Percentiles rank a stretch among this genome's conserved stretches.
Conservation (phyloP, 1,140 invertebrate genomes). For the Conus betulinus region DNA sequence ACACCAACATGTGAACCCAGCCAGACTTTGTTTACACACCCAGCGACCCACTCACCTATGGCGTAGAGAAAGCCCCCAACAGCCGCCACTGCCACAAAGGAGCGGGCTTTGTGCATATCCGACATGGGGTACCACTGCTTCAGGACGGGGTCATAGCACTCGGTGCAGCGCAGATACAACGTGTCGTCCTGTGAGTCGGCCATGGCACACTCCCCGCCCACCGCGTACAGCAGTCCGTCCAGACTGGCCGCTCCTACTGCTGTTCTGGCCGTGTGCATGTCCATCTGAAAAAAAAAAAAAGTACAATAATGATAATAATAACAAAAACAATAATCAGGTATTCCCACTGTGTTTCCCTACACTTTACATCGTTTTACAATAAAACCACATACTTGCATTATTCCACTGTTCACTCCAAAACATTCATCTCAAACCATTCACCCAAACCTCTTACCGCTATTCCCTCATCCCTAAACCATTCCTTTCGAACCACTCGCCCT, state of each 20-base stretch:
- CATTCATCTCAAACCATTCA: too few relatives aligned
- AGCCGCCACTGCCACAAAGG: slow-evolving; percentile 92
- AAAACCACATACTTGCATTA: too few relatives aligned
- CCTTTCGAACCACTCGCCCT: too few relatives aligned
- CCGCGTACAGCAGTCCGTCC: slow-evolving; percentile 69
- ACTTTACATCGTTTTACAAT: too few relatives aligned
- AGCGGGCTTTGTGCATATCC: slow-evolving; percentile 88
- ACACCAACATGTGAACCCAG: too few relatives aligned
- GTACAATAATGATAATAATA: too few relatives aligned
- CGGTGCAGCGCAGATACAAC: slow-evolving; percentile 90
- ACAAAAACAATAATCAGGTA: too few relatives aligned
- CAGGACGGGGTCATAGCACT: slow-evolving; percentile 86
- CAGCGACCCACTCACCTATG: slow-evolving; percentile 81
- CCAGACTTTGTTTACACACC: too few relatives aligned
- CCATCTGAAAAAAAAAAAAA: slow-evolving; percentile 48
- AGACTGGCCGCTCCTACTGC: slow-evolving; percentile 68
- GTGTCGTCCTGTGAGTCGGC: slow-evolving; percentile 79
- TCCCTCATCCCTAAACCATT: too few relatives aligned
- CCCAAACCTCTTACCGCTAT: too few relatives aligned
- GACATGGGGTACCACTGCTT: slow-evolving; percentile 78
- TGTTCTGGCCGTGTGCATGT: slow-evolving; percentile 72
- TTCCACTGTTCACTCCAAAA: too few relatives aligned
- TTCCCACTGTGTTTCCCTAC: too few relatives aligned
- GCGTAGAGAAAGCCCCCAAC: slow-evolving; percentile 91
- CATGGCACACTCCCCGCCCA: slow-evolving; percentile 79